Conservation (phyloP, 2,113 vertebrate species). For the mouse (Mus musculus) region DNA sequence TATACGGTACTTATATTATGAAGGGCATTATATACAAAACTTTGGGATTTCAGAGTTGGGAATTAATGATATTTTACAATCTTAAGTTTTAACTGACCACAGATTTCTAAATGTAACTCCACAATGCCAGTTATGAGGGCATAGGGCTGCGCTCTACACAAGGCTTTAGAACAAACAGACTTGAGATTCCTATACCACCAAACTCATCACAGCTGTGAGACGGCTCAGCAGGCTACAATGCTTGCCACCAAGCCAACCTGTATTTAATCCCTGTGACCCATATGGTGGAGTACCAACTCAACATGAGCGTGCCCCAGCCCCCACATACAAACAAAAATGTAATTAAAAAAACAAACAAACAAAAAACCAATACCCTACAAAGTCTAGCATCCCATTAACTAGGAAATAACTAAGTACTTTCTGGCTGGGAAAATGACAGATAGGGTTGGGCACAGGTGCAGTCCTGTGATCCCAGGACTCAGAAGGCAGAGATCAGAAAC, state of each 20-base stretch:
- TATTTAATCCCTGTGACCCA: neutral
- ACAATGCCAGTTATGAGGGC: neutral
- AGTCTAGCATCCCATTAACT: neutral
- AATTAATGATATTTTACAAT: neutral
- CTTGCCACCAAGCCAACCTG: neutral
- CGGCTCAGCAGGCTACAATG: neutral
- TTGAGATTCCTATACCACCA: neutral
- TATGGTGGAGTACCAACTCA: neutral
- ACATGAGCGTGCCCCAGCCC: neutral
- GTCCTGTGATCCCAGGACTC: too few species aligned
- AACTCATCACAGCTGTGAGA: neutral
- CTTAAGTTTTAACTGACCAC: neutral
- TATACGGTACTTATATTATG: neutral
- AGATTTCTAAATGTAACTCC: neutral
- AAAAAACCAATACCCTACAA: neutral
- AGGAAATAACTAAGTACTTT: neutral
- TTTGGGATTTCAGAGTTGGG: neutral
- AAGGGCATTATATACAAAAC: neutral
- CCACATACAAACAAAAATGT: neutral
- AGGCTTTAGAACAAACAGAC: too few species aligned
- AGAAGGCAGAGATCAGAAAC: neutral
- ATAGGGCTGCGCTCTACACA: too few species aligned
- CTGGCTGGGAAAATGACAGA: too few species aligned
- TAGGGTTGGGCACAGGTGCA: neutral
- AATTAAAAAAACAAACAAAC: neutral